Conservation (phyloP, 2,113 vertebrate genomes). For the Callocephalon fimbriatum region DNA sequence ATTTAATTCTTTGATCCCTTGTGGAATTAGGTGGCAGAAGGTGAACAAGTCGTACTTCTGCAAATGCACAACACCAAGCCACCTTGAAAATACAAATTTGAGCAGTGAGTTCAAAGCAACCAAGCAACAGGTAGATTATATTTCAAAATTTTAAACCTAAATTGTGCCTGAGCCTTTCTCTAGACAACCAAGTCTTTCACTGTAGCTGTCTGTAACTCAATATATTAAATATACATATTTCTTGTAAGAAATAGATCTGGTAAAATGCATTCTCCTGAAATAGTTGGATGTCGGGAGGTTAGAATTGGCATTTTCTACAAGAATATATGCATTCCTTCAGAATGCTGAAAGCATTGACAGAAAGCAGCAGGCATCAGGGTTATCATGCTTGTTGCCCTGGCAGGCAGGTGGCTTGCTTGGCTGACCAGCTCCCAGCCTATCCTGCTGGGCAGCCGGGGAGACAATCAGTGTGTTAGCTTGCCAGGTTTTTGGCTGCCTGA, state of each 20-base stretch:
- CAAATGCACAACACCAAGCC: background rate
- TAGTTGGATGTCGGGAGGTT: background rate
- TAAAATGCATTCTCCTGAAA: background rate
- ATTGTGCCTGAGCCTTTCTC: background rate
- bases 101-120: background rate
- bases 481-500: slow-evolving; percentile 23
- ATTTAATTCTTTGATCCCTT: background rate
- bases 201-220: background rate
- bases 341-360: background rate
- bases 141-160: background rate
- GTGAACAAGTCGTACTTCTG: background rate
- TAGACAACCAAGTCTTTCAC: background rate
- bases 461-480: background rate
- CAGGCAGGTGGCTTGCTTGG: slow-evolving; percentile 30
- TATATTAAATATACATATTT: background rate
- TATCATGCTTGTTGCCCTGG: background rate
- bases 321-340: slow-evolving; percentile 25
- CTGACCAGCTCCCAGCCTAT: background rate
- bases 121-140: background rate
- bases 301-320: background rate
- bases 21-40: background rate
- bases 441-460: background rate
- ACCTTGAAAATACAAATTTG: background rate
- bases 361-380: slow-evolving; percentile 12
- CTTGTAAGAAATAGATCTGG: background rate